Evolutionary conservation across 2,888 invertebrate species (phyloP).

Genomic region (Chouioia cunea): DNA sequence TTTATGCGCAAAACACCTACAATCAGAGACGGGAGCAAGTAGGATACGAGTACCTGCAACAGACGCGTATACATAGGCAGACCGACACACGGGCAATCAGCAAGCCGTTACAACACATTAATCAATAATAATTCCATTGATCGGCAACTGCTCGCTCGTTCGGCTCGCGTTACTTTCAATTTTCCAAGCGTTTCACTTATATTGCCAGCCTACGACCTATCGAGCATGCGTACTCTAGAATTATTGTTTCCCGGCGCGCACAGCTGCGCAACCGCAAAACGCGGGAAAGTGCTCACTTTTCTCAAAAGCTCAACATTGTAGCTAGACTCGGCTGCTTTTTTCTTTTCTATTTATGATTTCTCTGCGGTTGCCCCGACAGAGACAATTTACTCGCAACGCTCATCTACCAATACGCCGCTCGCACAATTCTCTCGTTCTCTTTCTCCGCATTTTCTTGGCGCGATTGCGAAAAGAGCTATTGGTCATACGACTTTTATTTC

Average conservation of each 20-base stretch:
- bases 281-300: too few species aligned
- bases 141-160: background rate
- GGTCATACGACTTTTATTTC: too few species aligned
- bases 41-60: too few species aligned
- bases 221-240: constrained; percentile 1
- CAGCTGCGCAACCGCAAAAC: too few species aligned
- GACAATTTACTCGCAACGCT: constrained; percentile 13
- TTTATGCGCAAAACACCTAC: too few species aligned
- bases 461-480: too few species aligned
- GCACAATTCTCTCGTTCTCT: too few species aligned
- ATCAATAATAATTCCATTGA: constrained; percentile 40
- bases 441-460: too few species aligned
- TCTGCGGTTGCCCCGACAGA: constrained; percentile 14
- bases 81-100: background rate
- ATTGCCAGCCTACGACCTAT: background rate
- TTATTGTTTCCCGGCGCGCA: background rate
- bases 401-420: too few species aligned
- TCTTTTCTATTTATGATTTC: background rate
- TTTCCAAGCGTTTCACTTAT: constrained; percentile 24
- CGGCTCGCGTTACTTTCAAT: constrained; percentile 18
- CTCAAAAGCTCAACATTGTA: too few species aligned
- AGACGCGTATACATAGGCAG: constrained; percentile 27
- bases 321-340: too few species aligned
- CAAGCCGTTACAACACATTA: constrained; percentile 31
- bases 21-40: too few species aligned